Evolutionary conservation across 2,797 vertebrate species (phyloP).

Genomic region (Uromys caudimaculatus): DNA sequence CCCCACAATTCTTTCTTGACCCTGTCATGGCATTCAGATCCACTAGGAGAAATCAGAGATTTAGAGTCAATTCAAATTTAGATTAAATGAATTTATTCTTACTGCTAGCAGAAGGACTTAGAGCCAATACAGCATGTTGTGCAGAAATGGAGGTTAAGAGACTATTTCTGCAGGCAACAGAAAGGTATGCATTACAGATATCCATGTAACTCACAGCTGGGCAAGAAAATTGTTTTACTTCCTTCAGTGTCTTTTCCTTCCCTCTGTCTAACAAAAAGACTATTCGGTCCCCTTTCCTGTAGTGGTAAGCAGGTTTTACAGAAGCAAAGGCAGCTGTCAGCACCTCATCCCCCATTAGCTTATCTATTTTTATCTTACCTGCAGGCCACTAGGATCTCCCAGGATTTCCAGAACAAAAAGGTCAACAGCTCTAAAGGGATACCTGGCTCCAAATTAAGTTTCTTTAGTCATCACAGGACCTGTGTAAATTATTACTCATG

Average conservation of each 20-base stretch:
- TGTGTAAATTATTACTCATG: not conserved
- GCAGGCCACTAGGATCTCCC: not conserved
- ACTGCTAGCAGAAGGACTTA: not conserved
- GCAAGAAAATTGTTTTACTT: not conserved
- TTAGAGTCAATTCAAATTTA: not conserved
- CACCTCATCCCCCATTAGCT: not conserved
- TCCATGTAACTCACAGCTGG: not conserved
- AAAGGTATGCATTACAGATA: not conserved
- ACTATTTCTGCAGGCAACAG: not conserved
- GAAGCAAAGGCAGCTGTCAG: not conserved
- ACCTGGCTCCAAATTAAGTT: not conserved
- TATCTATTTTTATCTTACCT: not conserved
- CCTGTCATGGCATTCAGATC: not conserved
- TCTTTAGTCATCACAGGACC: not conserved
- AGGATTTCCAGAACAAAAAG: not conserved
- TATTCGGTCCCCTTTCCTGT: too few species aligned
- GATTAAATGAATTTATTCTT: not conserved
- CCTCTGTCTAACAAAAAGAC: not conserved
- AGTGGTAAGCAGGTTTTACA: not conserved
- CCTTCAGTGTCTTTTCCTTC: not conserved
- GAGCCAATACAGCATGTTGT: not conserved
- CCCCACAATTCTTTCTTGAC: not conserved
- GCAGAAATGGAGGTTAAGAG: not conserved
- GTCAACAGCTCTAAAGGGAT: not conserved
- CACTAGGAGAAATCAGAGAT: not conserved